Base-by-base conservation (phyloP, 2,888 invertebrate genomes). In the Drosophila sordidula region DNA sequence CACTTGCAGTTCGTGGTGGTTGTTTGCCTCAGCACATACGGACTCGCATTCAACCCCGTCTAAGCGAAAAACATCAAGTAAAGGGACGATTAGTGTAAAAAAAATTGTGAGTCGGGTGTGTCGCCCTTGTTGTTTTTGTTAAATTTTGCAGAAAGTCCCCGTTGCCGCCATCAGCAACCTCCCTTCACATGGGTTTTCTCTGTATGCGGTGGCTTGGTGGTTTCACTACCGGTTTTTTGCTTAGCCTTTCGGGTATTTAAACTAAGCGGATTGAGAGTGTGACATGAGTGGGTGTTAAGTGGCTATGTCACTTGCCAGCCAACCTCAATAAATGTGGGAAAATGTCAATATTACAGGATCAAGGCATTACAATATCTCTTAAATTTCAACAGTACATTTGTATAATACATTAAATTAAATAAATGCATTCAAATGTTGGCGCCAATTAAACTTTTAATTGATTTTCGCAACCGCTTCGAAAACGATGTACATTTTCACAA, bases 221-320 rank as follows among this genome's bases (percentile, higher is more conserved):
- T 76, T 88, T 78, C 63, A 67, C 70, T 79, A 73, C 77, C 70
- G 70, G 68, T 71, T 72, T 78, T 78, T 80, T 81, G 68, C 80
- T 84, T 82, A 75, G 80, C 79, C 78, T 82, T 87, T 89, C 87
- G 82, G 80, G 85, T 84, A 82, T 89, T 87, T 80, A 86, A 87
- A 85, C 82, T 88, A 88, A 89, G 84, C 84, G 89, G 87, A 84
- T 82, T 81, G 87, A 70, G 80, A 85, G 75, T 78, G 89, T 87
- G 85, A 81, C 87, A 78, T 87, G 85, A 84, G 84, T 84, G 85
- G 89, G 89, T 89, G 90, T 90, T 89, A 89, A 89, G 89, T 89
- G 89, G 90, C 87, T 84, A 82, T 86, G 90, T 87, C 89, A 84
- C 90, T 89, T 87, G 77, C 79, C 76, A 75, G 66, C 50, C 65